Evolutionary conservation across 2,113 vertebrate genomes (phyloP).

Genomic region (Callithrix jacchus): DNA sequence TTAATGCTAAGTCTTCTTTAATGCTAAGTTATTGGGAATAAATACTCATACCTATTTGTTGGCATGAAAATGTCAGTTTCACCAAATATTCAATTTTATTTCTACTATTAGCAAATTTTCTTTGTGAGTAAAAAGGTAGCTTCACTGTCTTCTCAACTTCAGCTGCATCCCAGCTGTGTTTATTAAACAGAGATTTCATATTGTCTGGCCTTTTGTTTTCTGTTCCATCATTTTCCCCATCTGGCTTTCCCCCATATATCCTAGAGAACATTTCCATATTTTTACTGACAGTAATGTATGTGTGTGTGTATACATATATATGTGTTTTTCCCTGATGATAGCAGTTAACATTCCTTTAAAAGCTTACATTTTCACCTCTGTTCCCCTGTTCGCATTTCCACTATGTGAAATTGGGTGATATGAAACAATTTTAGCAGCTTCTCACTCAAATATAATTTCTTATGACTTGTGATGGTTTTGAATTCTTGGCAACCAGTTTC

Average conservation of each 20-base stretch:
- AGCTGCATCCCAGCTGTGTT: constrained; percentile 81
- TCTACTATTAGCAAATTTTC: constrained; percentile 64
- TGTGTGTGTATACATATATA: no score
- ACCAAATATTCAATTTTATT: constrained; percentile 70
- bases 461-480: constrained; percentile 67
- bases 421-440: constrained; percentile 77
- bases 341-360: constrained; percentile 78
- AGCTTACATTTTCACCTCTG: constrained; percentile 71
- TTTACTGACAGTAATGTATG: constrained; percentile 61
- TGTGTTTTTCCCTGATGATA: constrained; percentile 65
- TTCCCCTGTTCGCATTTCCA: constrained; percentile 75
- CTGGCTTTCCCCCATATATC: constrained; percentile 46
- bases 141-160: constrained; percentile 54
- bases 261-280: constrained; percentile 65
- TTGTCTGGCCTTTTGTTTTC: constrained; percentile 73
- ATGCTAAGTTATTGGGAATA: constrained; percentile 58
- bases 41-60: constrained; percentile 69
- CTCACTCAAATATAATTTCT: constrained; percentile 71
- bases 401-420: constrained; percentile 76
- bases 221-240: constrained; percentile 65
- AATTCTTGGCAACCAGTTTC: constrained; percentile 72
- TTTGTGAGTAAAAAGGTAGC: constrained; percentile 70
- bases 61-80: constrained; percentile 58
- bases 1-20: constrained; percentile 55
- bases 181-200: constrained; percentile 73